Conservation (phyloP, 1,140 invertebrate species). For the Drosophila rhopaloa region DNA sequence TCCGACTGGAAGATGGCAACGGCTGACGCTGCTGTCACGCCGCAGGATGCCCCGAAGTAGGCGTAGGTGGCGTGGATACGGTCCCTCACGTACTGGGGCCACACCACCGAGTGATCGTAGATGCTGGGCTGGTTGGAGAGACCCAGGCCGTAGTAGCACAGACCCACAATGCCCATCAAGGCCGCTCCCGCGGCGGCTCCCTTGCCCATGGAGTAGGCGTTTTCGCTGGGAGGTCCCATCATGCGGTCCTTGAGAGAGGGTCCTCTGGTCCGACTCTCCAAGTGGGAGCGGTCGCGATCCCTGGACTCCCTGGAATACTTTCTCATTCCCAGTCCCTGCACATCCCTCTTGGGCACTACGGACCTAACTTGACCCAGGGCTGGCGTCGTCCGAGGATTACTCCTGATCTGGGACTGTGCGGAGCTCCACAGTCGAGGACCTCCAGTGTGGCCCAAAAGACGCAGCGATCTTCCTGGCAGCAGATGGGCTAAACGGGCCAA, state of each 20-base stretch:
- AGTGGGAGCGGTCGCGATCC: conserved; percentile 40
- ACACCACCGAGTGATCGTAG: conserved; percentile 93
- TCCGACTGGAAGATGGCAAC: conserved; percentile 92
- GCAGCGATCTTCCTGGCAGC: conserved; percentile 33
- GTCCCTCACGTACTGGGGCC: conserved; percentile 97
- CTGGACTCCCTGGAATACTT: conserved; percentile 50
- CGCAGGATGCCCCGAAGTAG: conserved; percentile 96
- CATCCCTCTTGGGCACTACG: conserved; percentile 1
- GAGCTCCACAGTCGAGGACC: conserved; percentile 40
- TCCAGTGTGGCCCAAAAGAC: conserved; percentile 20
- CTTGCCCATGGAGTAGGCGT: conserved; percentile 93
- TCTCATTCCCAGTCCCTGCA: conserved; percentile 20
- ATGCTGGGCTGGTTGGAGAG: conserved; percentile 91
- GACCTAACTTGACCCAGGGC: conserved; percentile 1
- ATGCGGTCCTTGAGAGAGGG: conserved; percentile 72
- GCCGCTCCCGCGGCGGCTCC: conserved; percentile 95
- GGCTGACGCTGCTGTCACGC: conserved; percentile 92
- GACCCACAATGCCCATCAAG: conserved; percentile 93
- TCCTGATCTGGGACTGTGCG: conserved; percentile 3
- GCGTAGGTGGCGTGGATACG: conserved; percentile 96
- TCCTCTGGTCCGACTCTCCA: conserved; percentile 39
- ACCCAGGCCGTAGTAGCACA: conserved; percentile 98
- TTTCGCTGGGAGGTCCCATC: conserved; percentile 77
- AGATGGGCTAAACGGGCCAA: conserved; percentile 49
- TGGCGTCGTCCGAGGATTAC: not conserved